phyloP scores from a whole-genome alignment of 2,797 vertebrate genomes.

The Peromyscus attwateri region DNA sequence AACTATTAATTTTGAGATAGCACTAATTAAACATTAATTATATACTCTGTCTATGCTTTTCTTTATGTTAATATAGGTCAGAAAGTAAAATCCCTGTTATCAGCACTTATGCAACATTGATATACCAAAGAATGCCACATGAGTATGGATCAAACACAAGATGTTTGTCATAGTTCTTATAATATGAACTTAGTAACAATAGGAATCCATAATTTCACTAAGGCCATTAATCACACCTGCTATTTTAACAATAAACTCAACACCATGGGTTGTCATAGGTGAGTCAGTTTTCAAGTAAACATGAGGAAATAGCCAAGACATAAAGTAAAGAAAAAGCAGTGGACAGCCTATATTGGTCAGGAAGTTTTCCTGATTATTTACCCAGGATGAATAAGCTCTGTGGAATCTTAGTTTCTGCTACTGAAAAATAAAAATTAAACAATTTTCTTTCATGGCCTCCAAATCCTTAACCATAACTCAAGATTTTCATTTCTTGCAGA shows the following conservation, averaged over 20 bases:
- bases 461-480: slow-evolving; percentile 24
- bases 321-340: slow-evolving; percentile 33
- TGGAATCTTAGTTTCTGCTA: neutral
- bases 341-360: slow-evolving; percentile 22
- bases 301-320: slow-evolving; percentile 52
- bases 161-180: slow-evolving; percentile 46
- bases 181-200: slow-evolving; percentile 66
- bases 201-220: slow-evolving; percentile 77
- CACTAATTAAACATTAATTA: slow-evolving; percentile 21
- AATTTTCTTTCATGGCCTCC: neutral
- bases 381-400: neutral
- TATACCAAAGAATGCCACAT: slow-evolving; percentile 17
- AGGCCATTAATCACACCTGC: slow-evolving; percentile 73
- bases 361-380: slow-evolving; percentile 33
- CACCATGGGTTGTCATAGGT: slow-evolving; percentile 60
- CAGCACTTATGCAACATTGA: slow-evolving; percentile 39
- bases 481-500: neutral
- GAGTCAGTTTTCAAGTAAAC: slow-evolving; percentile 74
- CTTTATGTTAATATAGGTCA: slow-evolving; percentile 8
- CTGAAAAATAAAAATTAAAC: neutral
- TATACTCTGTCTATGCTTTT: slow-evolving; percentile 6
- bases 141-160: neutral
- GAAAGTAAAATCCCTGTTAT: slow-evolving; percentile 34
- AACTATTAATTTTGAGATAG: neutral
- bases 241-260: slow-evolving; percentile 70